Percentiles rank a stretch among this genome's conserved stretches.
phyloP scores from a whole-genome alignment of 53 echinoderm and acorn worm genomes.

The Pentamera pediparva region DNA sequence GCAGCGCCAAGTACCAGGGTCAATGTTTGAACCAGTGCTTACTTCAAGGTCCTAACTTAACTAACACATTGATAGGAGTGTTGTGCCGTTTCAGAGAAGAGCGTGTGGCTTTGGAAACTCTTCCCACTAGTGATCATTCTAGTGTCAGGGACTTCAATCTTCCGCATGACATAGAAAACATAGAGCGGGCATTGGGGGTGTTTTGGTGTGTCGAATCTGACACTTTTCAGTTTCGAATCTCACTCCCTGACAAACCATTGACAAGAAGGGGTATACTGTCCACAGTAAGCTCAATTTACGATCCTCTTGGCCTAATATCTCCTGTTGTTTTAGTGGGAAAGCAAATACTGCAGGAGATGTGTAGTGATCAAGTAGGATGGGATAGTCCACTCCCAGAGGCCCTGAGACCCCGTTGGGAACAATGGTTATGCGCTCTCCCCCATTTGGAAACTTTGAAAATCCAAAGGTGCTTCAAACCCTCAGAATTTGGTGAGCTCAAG shows the following conservation, averaged over 20 bases:
- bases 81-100: not conserved
- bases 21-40: not conserved
- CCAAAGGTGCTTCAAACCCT: conserved; percentile 36
- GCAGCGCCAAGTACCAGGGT: not conserved
- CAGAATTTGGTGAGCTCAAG: not conserved
- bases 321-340: conserved; percentile 49
- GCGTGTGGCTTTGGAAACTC: conserved; percentile 1
- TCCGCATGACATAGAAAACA: not conserved
- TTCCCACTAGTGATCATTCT: conserved; percentile 33
- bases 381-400: not conserved
- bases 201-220: conserved; percentile 43
- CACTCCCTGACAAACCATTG: conserved; percentile 9
- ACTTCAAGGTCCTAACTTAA: not conserved
- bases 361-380: conserved; percentile 18
- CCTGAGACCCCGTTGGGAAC: conserved; percentile 13
- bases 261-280: conserved; percentile 34
- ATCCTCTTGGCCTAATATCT: conserved; percentile 47
- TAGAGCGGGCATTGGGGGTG: conserved; percentile 45
- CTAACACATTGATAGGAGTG: not conserved
- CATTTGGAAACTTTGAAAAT: conserved; percentile 15
- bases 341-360: conserved; percentile 54
- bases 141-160: conserved; percentile 33
- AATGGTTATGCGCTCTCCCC: conserved; percentile 22
- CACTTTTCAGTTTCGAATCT: conserved; percentile 29
- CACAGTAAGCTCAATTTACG: conserved; percentile 57